Percentiles rank a stretch among this genome's conserved stretches.
Conservation (phyloP, 2,888 invertebrate genomes). For the Polymixis flavicincta region DNA sequence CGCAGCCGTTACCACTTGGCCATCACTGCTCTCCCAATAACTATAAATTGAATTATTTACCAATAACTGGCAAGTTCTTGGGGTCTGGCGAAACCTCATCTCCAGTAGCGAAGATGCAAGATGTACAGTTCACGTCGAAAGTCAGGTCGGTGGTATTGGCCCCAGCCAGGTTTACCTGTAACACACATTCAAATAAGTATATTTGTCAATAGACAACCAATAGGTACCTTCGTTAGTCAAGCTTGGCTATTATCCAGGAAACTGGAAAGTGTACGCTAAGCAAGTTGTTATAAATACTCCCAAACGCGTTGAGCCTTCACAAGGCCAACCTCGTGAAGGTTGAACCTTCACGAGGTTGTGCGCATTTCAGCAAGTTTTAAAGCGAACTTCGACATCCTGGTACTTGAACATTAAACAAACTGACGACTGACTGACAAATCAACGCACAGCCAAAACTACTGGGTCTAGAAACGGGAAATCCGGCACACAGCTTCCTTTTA, state of each 20-base stretch:
- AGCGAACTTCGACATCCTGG: not conserved
- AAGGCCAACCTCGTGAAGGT: not conserved
- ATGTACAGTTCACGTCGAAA: slow-evolving; percentile 82
- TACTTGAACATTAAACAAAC: not conserved
- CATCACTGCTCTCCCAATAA: too few relatives aligned
- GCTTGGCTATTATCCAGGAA: not conserved
- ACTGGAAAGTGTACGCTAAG: not conserved
- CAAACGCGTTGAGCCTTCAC: not conserved
- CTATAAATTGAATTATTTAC: slow-evolving; percentile 64
- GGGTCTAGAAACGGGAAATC: too few relatives aligned
- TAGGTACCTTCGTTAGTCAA: not conserved
- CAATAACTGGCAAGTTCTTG: slow-evolving; percentile 78
- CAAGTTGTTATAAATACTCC: not conserved
- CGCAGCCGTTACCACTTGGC: too few relatives aligned
- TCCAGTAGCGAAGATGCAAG: slow-evolving; percentile 75
- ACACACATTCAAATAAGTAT: not conserved
- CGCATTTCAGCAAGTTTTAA: not conserved
- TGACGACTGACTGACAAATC: too few relatives aligned
- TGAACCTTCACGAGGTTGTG: too few relatives aligned
- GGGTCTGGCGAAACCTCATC: slow-evolving; percentile 76
- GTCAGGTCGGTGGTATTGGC: slow-evolving; percentile 74
- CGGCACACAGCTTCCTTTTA: too few relatives aligned
- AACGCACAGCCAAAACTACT: too few relatives aligned
- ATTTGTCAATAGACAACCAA: not conserved
- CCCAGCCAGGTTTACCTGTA: slow-evolving; percentile 72